Percentiles rank a stretch among this genome's conserved stretches.
These are phyloP conservation scores for Speoplatyrhinus poulsoni DNA, from an alignment of 2,113 vertebrate genomes.

Conservation along the genomic window DNA sequence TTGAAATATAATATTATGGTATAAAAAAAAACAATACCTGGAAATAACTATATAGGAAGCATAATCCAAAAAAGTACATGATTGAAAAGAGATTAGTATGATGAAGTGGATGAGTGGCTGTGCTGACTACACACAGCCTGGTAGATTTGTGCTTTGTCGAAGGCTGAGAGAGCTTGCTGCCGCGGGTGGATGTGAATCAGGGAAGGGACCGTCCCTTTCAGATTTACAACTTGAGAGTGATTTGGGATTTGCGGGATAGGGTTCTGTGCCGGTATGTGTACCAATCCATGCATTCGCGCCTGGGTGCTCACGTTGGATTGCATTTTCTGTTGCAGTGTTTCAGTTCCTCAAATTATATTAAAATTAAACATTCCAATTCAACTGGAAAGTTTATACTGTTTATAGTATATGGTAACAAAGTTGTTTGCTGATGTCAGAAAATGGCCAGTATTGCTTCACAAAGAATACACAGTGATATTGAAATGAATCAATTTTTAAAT, in stretches of 20 bases:
- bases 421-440: too few species aligned
- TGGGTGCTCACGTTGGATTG: conserved; percentile 46
- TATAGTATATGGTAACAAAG: too few species aligned
- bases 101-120: not conserved
- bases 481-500: too few species aligned
- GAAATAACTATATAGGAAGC: conserved; percentile 66
- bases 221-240: conserved; percentile 57
- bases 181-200: conserved; percentile 59
- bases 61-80: conserved; percentile 77
- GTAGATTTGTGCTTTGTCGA: conserved; percentile 64
- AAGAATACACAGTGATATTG: too few species aligned
- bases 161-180: conserved; percentile 46
- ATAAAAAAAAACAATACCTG: conserved; percentile 69
- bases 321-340: conserved; percentile 9
- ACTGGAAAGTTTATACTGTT: not conserved
- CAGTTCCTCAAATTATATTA: not conserved
- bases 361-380: not conserved
- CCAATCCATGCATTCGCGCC: conserved; percentile 46
- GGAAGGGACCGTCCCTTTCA: conserved; percentile 37
- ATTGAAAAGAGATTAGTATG: conserved; percentile 75
- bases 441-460: too few species aligned
- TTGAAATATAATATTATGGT: conserved; percentile 75
- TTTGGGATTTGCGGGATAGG: conserved; percentile 55
- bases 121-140: conserved; percentile 31
- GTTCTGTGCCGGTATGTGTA: conserved; percentile 42